Percentiles rank a stretch among this genome's conserved stretches.
phyloP scores from a whole-genome alignment of 2,888 invertebrate species.

The Morpho achilles region DNA sequence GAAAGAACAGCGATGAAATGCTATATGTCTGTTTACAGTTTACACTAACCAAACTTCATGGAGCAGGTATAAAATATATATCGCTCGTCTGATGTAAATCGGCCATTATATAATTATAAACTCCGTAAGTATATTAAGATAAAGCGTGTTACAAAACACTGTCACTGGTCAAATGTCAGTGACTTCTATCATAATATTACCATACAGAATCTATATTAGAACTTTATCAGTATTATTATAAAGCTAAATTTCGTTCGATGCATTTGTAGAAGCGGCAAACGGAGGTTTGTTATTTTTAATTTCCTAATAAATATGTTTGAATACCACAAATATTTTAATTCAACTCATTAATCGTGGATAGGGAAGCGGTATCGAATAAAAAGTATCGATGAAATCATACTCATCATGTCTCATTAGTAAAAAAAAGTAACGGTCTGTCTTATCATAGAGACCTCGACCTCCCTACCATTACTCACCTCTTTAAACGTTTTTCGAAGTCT shows the following conservation, averaged over 20 bases:
- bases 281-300: conserved; percentile 14
- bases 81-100: neutral
- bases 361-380: no score
- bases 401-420: no score
- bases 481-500: no score
- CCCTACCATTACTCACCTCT: no score
- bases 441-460: no score
- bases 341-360: conserved; percentile 37
- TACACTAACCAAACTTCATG: no score
- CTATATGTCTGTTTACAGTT: no score
- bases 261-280: no score
- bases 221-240: conserved; percentile 2
- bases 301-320: conserved; percentile 21
- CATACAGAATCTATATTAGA: neutral
- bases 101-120: conserved; percentile 8
- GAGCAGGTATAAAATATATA: no score
- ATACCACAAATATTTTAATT: conserved; percentile 41
- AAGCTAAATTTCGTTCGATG: conserved; percentile 3
- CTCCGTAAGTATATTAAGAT: conserved; percentile 30
- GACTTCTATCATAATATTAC: conserved; percentile 31
- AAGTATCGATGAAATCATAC: no score
- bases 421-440: no score
- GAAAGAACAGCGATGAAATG: no score
- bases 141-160: conserved; percentile 44
- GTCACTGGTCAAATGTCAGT: conserved; percentile 32